phyloP scores from a whole-genome alignment of 2,113 vertebrate species.

The Scatophagus argus region DNA sequence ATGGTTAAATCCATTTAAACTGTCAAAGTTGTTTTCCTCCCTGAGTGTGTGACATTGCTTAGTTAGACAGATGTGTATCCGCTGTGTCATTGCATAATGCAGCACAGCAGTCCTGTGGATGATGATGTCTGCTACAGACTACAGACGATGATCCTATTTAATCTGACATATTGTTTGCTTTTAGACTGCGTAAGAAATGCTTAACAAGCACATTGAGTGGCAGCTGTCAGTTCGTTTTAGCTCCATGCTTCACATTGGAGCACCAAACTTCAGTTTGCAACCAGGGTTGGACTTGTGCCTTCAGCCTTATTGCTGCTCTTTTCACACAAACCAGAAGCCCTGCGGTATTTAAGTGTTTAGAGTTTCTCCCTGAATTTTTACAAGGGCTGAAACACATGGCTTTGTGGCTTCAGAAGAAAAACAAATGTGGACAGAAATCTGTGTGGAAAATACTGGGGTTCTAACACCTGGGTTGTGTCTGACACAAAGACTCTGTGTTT shows the following conservation, averaged over 20 bases:
- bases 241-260: neutral
- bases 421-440: slow-evolving; percentile 65
- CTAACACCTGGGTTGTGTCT: slow-evolving; percentile 66
- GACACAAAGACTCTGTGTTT: slow-evolving; percentile 61
- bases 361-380: slow-evolving; percentile 53
- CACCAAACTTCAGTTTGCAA: neutral
- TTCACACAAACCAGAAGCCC: slow-evolving; percentile 42
- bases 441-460: slow-evolving; percentile 65
- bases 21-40: neutral
- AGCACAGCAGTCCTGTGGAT: neutral
- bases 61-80: slow-evolving; percentile 37
- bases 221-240: slow-evolving; percentile 29
- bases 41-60: slow-evolving; percentile 23
- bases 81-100: slow-evolving; percentile 21
- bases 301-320: slow-evolving; percentile 37
- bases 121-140: neutral
- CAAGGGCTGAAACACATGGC: slow-evolving; percentile 62
- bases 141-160: slow-evolving; percentile 31
- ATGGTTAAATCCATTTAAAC: neutral
- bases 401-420: slow-evolving; percentile 39
- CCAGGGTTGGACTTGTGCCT: neutral
- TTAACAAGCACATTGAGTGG: slow-evolving; percentile 31
- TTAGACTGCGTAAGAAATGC: neutral
- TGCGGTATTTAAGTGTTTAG: slow-evolving; percentile 40
- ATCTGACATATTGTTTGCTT: slow-evolving; percentile 55